Evolutionary conservation across 2,888 invertebrate species (phyloP), one percentile per base, ranked within the genome.

Genomic region (Myathropa florea): DNA sequence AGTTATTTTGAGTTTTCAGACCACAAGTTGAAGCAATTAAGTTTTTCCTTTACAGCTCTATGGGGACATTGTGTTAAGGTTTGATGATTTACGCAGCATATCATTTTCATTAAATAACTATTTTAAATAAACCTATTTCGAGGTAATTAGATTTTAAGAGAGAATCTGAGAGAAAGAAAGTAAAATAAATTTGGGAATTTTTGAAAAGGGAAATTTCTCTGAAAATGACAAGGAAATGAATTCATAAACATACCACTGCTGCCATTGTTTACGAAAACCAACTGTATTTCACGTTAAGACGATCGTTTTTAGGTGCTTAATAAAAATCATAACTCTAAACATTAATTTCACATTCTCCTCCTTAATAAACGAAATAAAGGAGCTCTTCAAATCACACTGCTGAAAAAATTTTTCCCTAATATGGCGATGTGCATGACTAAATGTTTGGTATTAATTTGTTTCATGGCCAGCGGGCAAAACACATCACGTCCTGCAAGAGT

Each of bases 11-110:
- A 83, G 78, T 72, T 83, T 78, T 28, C 65, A 39, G 63, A 68
- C 72, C 78, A 67, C 83, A 83, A 78, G 72, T 73, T 63, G 33
- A 67, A 72, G 67, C 78, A 73, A 83, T 83, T 83, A 83, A 78
- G 83, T 68, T 61, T 83, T 83, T 68, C 28, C 39, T 60, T 70
- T 23, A 53, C 18, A 30, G 39, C 21, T 28, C 39, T 39, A 33
- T 14, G 26, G 63, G 64, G 67, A 61, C 46, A 18, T 57, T 78
- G 24, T 36, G 67, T 65, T 46, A 72, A 24, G 57, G 39, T 39
- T 61, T 36, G 67, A 79, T 78, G 60, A 77, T 71, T 71, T 65
- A 65, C 36, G 71, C 39, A 46, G 57, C 57, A 64, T 71, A 77
- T 72, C 60, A 67, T 79, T 67, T 61, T n/a, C 46, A 63, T 64